Evolutionary conservation across 2,797 vertebrate genomes (phyloP), one percentile per base, ranked within the genome.

Genomic region (Pseudochirops corinnae): DNA sequence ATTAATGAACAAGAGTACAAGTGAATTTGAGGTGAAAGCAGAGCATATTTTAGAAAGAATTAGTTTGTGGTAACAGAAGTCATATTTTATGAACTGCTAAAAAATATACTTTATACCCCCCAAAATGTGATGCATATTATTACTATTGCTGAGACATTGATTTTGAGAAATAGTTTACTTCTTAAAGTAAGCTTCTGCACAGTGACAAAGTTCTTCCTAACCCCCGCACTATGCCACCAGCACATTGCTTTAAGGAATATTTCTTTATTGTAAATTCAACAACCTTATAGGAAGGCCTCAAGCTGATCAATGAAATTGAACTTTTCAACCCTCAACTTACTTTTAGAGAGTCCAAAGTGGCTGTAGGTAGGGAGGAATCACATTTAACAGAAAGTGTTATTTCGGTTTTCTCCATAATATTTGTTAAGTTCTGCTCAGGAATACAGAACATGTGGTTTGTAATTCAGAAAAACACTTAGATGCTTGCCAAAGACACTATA

Each of bases 381-480:
- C 21, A 82, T 46, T 46, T 46, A 82, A 94, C 26, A 97, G 93
- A 97, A 96, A 95, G 96, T 97, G 96, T 97, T 92, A 91, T 95
- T 98, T 98, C 92, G 92, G 94, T 95, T 98, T 97, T 97, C 96
- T 91, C 87, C 94, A 33, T 93, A 97, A 94, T 95, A 39, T 94
- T 97, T 97, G 95, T 96, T 96, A 97, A 90, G 26, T 95, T 97
- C 56, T 96, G 93, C 62, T 93, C 94, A 96, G 93, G 52, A 92
- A 96, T 95, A 95, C 90, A 97, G 95, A 97, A 91, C 93, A 95
- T 93, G 97, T 94, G 92, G 74, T 94, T 96, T 46, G 97, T 97
- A 97, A 97, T 96, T 92, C 91, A 97, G 91, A 97, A 97, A 97
- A 98, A 93, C 91, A 96, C 90, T 94, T 97, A 95, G 95, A 96